Conservation (phyloP, 1,140 invertebrate genomes). For the Drosophila grimshawi region DNA sequence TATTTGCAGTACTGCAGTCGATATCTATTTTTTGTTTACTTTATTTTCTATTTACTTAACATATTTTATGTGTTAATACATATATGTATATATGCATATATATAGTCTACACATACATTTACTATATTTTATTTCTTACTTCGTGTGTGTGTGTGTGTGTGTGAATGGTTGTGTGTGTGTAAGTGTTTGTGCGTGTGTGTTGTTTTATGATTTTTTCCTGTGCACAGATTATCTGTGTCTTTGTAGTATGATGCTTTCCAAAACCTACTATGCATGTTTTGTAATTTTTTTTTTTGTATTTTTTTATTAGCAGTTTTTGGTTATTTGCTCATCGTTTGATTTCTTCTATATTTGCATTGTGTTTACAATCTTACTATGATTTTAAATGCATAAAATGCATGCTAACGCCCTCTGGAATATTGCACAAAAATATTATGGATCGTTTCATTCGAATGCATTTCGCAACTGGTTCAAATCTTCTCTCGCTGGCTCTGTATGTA, state of each 20-base stretch:
- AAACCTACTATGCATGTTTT: constrained; percentile 38
- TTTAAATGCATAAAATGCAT: constrained; percentile 77
- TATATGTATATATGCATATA: constrained; percentile 51
- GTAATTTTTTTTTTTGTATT: constrained; percentile 37
- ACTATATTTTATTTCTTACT: constrained; percentile 36
- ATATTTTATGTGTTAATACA: constrained; percentile 71
- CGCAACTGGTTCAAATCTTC: background rate
- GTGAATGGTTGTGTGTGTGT: constrained; percentile 41
- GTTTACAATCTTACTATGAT: constrained; percentile 64
- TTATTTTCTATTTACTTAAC: constrained; percentile 80
- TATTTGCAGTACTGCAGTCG: constrained; percentile 84
- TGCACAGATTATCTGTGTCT: constrained; percentile 33
- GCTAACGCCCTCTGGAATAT: constrained; percentile 57
- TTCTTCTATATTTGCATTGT: constrained; percentile 77
- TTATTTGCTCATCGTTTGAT: constrained; percentile 83
- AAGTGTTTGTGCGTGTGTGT: constrained; percentile 7
- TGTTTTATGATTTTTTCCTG: background rate
- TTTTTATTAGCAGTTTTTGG: constrained; percentile 79
- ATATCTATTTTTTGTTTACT: constrained; percentile 80
- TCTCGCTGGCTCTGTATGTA: background rate
- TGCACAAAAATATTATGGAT: constrained; percentile 71
- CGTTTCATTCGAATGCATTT: constrained; percentile 10
- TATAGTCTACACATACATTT: constrained; percentile 34
- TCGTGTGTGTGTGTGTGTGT: constrained; percentile 23
- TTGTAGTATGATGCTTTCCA: constrained; percentile 55